These are phyloP conservation scores for Mimumesa dahlbomi DNA, from an alignment of 2,888 invertebrate species.

Conservation along the genomic window DNA sequence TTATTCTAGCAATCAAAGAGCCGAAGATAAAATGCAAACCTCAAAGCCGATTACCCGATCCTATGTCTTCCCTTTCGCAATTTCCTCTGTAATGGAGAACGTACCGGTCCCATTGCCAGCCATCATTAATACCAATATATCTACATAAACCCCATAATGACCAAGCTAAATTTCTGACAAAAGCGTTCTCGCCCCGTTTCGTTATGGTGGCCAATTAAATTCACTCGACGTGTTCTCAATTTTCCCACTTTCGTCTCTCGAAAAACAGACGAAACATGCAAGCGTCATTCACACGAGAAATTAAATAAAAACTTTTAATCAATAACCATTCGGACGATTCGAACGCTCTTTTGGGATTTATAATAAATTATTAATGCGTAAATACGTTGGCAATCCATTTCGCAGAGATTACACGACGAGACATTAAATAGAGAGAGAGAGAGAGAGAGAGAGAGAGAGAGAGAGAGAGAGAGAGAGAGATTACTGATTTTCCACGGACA, in stretches of 20 bases:
- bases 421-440: too few species aligned
- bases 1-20: conserved; percentile 47
- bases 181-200: conserved; percentile 9
- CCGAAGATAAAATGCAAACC: conserved; percentile 50
- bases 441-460: too few species aligned
- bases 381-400: too few species aligned
- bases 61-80: conserved; percentile 42
- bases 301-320: too few species aligned
- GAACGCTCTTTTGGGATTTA: too few species aligned
- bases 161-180: conserved; percentile 41
- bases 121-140: conserved; percentile 58
- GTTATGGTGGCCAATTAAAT: conserved; percentile 32
- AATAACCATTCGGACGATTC: too few species aligned
- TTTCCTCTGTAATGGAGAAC: conserved; percentile 38
- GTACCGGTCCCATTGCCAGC: conserved; percentile 18
- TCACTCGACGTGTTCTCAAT: conserved; percentile 21
- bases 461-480: conserved; percentile 11
- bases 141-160: conserved; percentile 37
- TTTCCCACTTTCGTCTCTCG: too few species aligned
- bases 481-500: conserved; percentile 57
- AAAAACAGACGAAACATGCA: too few species aligned
- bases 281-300: too few species aligned
- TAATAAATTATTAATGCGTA: too few species aligned
- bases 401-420: too few species aligned
- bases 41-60: conserved; percentile 56